A percentile compares a stretch with the other conserved stretches of the same genome.
Conservation (phyloP, 2,797 vertebrate genomes). For the Pangasius krempfi region DNA sequence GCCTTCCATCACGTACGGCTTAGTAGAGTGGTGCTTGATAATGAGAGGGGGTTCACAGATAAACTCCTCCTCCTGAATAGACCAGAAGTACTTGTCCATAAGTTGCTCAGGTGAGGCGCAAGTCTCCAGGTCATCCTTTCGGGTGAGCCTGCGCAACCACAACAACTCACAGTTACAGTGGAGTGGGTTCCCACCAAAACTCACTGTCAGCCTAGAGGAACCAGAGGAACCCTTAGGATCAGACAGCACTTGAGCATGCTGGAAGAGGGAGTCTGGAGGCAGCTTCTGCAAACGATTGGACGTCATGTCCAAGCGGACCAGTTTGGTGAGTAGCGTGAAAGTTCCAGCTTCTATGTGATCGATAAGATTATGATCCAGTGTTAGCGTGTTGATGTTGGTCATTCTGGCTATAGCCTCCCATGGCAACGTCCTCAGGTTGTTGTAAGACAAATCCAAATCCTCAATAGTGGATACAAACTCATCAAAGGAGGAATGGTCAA, state of each 20-base stretch:
- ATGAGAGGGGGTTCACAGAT: conserved; percentile 89
- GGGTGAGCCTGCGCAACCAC: conserved; percentile 86
- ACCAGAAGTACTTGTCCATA: conserved; percentile 93
- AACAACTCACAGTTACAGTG: conserved; percentile 95
- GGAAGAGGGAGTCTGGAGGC: conserved; percentile 87
- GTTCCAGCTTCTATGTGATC: conserved; percentile 88
- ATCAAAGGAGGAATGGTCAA: conserved; percentile 83
- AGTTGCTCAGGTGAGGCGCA: conserved; percentile 91
- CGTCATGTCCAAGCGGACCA: conserved; percentile 92
- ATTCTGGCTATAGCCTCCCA: conserved; percentile 94
- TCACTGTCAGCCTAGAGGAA: conserved; percentile 81
- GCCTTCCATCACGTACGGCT: conserved; percentile 86
- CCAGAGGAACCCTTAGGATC: conserved; percentile 74
- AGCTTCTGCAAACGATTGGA: conserved; percentile 92
- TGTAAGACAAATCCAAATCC: conserved; percentile 93
- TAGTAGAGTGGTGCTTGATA: conserved; percentile 80
- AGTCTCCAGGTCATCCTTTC: conserved; percentile 90
- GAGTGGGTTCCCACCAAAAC: conserved; percentile 91
- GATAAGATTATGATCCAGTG: conserved; percentile 92
- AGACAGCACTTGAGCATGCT: conserved; percentile 83
- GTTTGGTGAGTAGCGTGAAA: conserved; percentile 87
- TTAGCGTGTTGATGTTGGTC: conserved; percentile 91
- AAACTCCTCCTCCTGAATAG: conserved; percentile 93
- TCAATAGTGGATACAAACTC: conserved; percentile 91
- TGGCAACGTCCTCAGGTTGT: conserved; percentile 87